Evolutionary conservation across 2,113 vertebrate species (phyloP), one percentile per base, ranked within the genome.

Genomic region (Gnathonemus echidnorhynchus): DNA sequence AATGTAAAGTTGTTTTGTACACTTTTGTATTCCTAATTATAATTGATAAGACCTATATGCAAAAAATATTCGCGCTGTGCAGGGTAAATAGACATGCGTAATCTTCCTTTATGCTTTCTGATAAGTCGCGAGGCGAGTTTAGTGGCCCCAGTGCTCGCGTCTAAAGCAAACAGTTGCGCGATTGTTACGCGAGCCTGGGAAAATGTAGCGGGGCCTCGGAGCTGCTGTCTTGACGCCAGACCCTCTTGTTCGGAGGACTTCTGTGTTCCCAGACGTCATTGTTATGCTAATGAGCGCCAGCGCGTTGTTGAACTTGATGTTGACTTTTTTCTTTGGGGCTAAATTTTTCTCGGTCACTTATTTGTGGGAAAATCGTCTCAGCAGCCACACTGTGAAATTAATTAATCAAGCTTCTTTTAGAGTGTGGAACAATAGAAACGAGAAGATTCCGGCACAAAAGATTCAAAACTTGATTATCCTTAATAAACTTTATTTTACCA

Each of bases 291-390:
- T 97, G 0, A 90, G 90, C 89, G 90, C 92, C 95, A 92, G 95
- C 95, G 95, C 94, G 97, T 95, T 96, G 96, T 97, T 97, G 97
- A 97, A 98, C 97, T 98, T 98, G 97, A 97, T 97, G 95, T 97
- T 97, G 96, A 97, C 96, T 97, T 95, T 95, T 96, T 95, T 96
- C 94, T 94, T 93, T 94, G 90, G 90, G 91, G 86, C 92, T 91
- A 91, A 91, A 92, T 94, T 95, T 95, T 93, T 95, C 91, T 92
- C 93, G 94, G 93, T 92, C 95, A 93, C 94, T 96, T 95, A 93
- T 95, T 96, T 95, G 95, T 96, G 96, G 95, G 95, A 96, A 97
- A 96, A 95, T 95, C 92, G 93, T 92, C 92, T 92, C 89, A 85
- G 90, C 92, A 87, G 90, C 93, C 92, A 21, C 93, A 91, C 94